phyloP scores from a whole-genome alignment of 2,888 invertebrate species.

The Microdon myrmicae region DNA sequence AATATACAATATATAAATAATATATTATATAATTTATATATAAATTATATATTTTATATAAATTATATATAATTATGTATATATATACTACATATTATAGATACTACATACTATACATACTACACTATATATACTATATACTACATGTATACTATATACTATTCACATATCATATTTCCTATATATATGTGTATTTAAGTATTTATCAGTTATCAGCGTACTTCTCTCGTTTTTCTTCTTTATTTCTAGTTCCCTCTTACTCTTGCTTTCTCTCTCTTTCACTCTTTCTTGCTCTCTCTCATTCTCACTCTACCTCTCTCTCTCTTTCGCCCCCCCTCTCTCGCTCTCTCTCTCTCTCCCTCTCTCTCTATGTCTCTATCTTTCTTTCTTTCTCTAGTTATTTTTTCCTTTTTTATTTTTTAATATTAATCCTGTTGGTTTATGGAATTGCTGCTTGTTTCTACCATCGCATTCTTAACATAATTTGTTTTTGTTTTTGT shows the following conservation, averaged over 20 bases:
- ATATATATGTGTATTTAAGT: neutral
- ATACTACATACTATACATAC: conserved; percentile 10
- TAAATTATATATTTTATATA: neutral
- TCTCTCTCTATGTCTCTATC: conserved; percentile 2
- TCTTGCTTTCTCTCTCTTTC: neutral
- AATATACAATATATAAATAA: too few species aligned
- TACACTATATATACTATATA: conserved; percentile 2
- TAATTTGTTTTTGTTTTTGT: conserved; percentile 57
- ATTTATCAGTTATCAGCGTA: neutral
- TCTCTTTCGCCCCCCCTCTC: conserved; percentile 55
- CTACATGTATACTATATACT: neutral
- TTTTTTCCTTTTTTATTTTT: conserved; percentile 16
- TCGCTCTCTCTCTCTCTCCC: conserved; percentile 57
- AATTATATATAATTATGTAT: neutral
- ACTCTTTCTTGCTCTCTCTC: conserved; percentile 20
- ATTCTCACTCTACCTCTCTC: conserved; percentile 27
- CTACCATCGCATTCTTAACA: conserved; percentile 27
- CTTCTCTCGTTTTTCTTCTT: conserved; percentile 8
- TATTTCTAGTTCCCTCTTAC: conserved; percentile 7
- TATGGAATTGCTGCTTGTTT: neutral
- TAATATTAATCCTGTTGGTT: conserved; percentile 18
- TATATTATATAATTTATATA: too few species aligned
- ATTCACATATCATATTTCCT: neutral
- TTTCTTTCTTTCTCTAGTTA: conserved; percentile 13
- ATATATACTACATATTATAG: neutral